These are phyloP conservation scores for Prosapia bicincta DNA, from an alignment of 2,888 invertebrate species.

Conservation along the genomic window DNA sequence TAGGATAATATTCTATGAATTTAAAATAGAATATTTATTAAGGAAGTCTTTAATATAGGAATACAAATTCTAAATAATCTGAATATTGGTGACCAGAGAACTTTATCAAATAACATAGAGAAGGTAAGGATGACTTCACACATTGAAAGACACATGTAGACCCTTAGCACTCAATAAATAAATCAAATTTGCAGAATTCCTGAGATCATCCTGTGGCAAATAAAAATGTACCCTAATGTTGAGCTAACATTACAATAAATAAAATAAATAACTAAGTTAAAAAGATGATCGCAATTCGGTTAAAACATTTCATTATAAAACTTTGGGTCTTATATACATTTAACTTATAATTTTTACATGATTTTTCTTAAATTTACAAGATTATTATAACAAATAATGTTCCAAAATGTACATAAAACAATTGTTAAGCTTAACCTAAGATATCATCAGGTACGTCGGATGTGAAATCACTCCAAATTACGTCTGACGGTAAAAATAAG, in stretches of 20 bases:
- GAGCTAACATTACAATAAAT: slow-evolving; percentile 14
- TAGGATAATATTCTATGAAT: too few species aligned
- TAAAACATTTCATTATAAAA: background rate
- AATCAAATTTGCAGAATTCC: background rate
- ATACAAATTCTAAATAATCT: too few species aligned
- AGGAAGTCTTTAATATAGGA: too few species aligned
- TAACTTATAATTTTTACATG: slow-evolving; percentile 14
- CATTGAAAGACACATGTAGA: slow-evolving; percentile 25
- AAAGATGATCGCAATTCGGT: slow-evolving; percentile 17
- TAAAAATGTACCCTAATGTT: slow-evolving; percentile 6
- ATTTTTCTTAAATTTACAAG: slow-evolving; percentile 6
- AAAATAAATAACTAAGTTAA: slow-evolving; percentile 22
- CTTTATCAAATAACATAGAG: background rate
- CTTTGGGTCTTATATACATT: slow-evolving; percentile 7
- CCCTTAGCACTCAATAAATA: slow-evolving; percentile 1
- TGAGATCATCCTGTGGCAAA: slow-evolving; percentile 21
- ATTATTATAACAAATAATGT: slow-evolving; percentile 3
- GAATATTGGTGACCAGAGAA: background rate
- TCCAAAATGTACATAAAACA: background rate
- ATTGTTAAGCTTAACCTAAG: slow-evolving; percentile 6
- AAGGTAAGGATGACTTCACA: slow-evolving; percentile 12
- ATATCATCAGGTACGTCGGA: slow-evolving; percentile 19
- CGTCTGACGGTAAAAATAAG: background rate
- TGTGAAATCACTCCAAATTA: background rate
- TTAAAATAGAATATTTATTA: too few species aligned